Base-by-base conservation (phyloP, 2,888 invertebrate genomes). In the Ametastegia equiseti region DNA sequence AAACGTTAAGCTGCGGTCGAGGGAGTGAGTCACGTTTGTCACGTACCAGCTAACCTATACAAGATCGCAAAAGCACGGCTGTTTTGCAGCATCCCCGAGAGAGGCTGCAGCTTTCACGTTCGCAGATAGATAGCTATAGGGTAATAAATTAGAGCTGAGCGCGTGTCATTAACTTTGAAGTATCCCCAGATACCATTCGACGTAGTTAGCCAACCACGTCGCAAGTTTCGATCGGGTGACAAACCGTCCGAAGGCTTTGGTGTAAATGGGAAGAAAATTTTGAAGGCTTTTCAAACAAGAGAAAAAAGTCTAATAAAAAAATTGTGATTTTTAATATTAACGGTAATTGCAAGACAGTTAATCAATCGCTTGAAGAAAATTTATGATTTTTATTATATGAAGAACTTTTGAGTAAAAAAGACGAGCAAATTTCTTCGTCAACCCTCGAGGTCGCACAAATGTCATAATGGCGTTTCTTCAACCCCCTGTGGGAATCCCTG, bases 121-220 rank as follows among this genome's bases (percentile, higher is more conserved):
- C 60, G 60, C 60, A 60, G 60, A 60, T 60, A n/a, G n/a, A n/a
- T n/a, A n/a, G n/a, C 60, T 60, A 60, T 60, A 60, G 36, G 65
- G 65, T 67, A 67, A 67, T 67, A 67, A 67, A 67, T 67, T 67
- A 67, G 19, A 36, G 19, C 19, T n/a, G 39, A 67, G 65, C 65
- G 65, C 65, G 65, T 67, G 65, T 67, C 65, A 67, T 67, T 67
- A 67, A 39, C 65, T 67, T 67, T 67, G 65, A 19, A 67, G 39
- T 39, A 39, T 67, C 65, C 65, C 65, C 39, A 67, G 65, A 67
- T 67, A 67, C 65, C 65, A 23, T 36, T 39, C 65, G 39, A 19
- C 65, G 65, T 36, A 60, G 60, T 60, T 60, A 60, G 60, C 60
- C 60, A 60, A 60, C 60, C 60, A 60, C 60, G 60, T 60, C 30